Conservation (phyloP, 2,113 vertebrate species). For the Misgurnus mizolepis region DNA sequence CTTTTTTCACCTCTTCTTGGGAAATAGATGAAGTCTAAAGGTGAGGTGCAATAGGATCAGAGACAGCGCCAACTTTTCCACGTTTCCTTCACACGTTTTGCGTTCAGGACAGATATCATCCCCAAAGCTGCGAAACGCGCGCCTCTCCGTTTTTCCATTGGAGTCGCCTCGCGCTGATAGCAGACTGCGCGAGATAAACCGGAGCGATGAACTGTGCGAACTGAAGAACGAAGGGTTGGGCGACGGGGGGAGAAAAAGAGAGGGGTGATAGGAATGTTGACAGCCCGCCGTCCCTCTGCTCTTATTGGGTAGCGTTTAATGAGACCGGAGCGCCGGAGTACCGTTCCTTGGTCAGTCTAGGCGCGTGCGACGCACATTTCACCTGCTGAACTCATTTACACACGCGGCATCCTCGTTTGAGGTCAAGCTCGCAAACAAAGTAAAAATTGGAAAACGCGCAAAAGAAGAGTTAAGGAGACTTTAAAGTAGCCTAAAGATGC, state of each 20-base stretch:
- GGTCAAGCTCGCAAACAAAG: not conserved
- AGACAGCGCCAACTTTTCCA: constrained; percentile 40
- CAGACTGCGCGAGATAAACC: constrained; percentile 61
- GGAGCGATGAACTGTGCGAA: constrained; percentile 53
- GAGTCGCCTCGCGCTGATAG: constrained; percentile 62
- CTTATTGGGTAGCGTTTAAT: constrained; percentile 74
- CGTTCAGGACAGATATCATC: constrained; percentile 5
- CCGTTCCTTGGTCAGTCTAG: constrained; percentile 15
- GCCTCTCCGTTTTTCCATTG: constrained; percentile 45
- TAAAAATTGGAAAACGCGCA: not conserved
- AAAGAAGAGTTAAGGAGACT: too few species aligned
- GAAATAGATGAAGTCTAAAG: constrained; percentile 35
- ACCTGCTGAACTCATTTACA: constrained; percentile 3
- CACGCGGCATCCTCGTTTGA: not conserved
- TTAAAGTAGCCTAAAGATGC: too few species aligned
- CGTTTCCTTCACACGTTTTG: constrained; percentile 1
- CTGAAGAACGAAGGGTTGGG: constrained; percentile 57
- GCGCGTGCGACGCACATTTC: not conserved
- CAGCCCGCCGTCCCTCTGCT: constrained; percentile 62
- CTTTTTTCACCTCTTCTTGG: constrained; percentile 32
- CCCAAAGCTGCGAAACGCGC: constrained; percentile 30
- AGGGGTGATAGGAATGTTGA: constrained; percentile 61
- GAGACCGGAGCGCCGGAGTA: constrained; percentile 56
- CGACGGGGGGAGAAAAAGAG: constrained; percentile 47
- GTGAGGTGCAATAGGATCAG: constrained; percentile 27